Evolutionary conservation across 2,113 vertebrate species (phyloP), one percentile per base, ranked within the genome.

Genomic region (Bubo blakistoni): DNA sequence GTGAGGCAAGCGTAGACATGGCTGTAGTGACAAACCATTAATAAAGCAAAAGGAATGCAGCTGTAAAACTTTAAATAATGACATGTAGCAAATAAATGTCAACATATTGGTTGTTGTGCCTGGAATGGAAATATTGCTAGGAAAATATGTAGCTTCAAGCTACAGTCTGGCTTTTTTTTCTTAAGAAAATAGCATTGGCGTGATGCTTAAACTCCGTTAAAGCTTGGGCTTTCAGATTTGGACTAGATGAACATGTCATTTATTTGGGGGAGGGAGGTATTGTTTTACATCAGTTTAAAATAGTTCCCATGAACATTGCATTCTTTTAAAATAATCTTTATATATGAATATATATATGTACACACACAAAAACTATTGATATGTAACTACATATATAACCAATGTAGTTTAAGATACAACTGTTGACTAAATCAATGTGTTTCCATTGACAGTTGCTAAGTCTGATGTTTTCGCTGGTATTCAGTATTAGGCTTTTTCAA

Each of bases 41-140:
- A 97, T 96, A 95, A 95, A 96, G 94, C 88, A 34, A 89, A 96
- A 97, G 90, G 96, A 97, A 97, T 95, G 92, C 70, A 83, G 84
- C 94, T 88, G 89, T 70, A 90, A 92, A 78, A 66, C 84, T 95
- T 95, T 22, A 91, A 95, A 92, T 89, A 96, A 90, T 94, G 94
- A 90, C 94, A 96, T 78, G 59, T 82, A 91, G 91, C 95, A 95
- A 95, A 92, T 95, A 95, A 91, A 95, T 77, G 91, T 97, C 95
- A 91, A 85, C 94, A 59, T 91, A 92, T 76, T 84, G 51, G 51
- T 96, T 34, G 86, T 97, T 97, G 85, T 95, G 94, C 91, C 93
- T 93, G 88, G 86, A 97, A 95, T 97, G 87, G 95, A 83, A 92
- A 49, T 92, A 83, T 81, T 97, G 32, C 71, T 91, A 90, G 94